These are phyloP conservation scores for Cathartes aura DNA, from an alignment of 2,113 vertebrate genomes.

Conservation along the genomic window DNA sequence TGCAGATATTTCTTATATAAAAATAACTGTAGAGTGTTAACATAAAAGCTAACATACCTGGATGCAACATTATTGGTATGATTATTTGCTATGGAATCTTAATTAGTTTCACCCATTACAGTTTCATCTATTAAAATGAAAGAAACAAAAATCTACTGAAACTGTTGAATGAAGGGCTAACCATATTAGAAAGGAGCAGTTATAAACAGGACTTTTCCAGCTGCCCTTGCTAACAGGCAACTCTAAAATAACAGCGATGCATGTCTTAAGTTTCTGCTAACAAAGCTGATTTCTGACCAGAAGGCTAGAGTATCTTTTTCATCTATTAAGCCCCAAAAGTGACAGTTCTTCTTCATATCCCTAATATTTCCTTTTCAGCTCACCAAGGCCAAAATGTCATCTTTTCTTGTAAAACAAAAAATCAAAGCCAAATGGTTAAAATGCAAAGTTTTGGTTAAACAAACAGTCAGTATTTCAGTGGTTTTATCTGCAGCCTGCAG, in stretches of 20 bases:
- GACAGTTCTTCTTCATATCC: slow-evolving; percentile 62
- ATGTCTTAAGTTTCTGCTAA: slow-evolving; percentile 60
- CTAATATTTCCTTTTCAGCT: slow-evolving; percentile 71
- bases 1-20: background rate
- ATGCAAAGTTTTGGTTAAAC: slow-evolving; percentile 79
- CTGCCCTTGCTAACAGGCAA: slow-evolving; percentile 45
- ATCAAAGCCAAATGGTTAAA: slow-evolving; percentile 83
- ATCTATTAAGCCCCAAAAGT: slow-evolving; percentile 55
- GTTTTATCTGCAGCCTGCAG: slow-evolving; percentile 76
- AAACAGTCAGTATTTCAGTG: slow-evolving; percentile 77
- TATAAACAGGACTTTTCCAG: slow-evolving; percentile 36
- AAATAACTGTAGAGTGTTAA: background rate
- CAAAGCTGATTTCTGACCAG: slow-evolving; percentile 62
- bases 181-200: background rate
- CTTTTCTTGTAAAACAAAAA: slow-evolving; percentile 70
- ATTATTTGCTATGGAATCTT: background rate
- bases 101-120: background rate
- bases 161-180: background rate
- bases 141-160: background rate
- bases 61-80: background rate
- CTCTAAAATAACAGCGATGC: slow-evolving; percentile 56
- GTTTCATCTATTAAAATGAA: background rate
- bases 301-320: slow-evolving; percentile 60
- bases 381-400: slow-evolving; percentile 76
- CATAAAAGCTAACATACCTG: background rate